These are phyloP conservation scores for Eleginops maclovinus DNA, from an alignment of 2,113 vertebrate species.

Conservation along the genomic window DNA sequence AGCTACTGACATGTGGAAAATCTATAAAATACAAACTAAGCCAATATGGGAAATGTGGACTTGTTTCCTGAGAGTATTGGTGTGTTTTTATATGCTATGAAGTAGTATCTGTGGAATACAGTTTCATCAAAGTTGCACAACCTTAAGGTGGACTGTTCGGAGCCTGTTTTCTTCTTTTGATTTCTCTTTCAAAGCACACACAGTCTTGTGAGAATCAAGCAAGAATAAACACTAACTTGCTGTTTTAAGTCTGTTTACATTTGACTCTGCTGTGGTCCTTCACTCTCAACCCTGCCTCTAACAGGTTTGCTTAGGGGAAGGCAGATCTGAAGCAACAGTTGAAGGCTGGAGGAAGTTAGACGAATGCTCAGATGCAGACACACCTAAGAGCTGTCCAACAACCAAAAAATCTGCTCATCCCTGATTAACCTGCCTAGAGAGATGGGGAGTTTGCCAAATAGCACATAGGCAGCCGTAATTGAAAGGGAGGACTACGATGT, in stretches of 20 bases:
- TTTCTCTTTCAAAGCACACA: slow-evolving; percentile 32
- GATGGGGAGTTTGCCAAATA: slow-evolving; percentile 39
- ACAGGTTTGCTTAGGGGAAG: neutral
- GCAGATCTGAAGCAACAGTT: neutral
- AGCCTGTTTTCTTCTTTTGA: slow-evolving; percentile 9
- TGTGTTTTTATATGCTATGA: no score
- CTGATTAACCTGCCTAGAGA: slow-evolving; percentile 4
- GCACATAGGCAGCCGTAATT: slow-evolving; percentile 45
- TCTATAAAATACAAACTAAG: slow-evolving; percentile 52
- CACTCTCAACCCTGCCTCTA: neutral
- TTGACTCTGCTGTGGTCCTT: slow-evolving; percentile 8
- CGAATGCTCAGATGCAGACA: neutral
- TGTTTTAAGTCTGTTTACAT: slow-evolving; percentile 42
- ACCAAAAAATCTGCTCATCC: neutral
- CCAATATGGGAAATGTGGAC: neutral
- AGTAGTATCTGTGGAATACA: neutral
- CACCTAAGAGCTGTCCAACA: neutral
- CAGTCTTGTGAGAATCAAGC: slow-evolving; percentile 8
- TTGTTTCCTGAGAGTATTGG: neutral
- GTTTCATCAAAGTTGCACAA: slow-evolving; percentile 34
- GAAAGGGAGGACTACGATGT: neutral
- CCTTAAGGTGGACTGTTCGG: slow-evolving; percentile 23
- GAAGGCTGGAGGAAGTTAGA: neutral
- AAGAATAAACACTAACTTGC: slow-evolving; percentile 32
- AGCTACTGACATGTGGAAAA: slow-evolving; percentile 13